These are phyloP conservation scores for Dascyllus trimaculatus DNA, from an alignment of 2,113 vertebrate genomes.

Conservation along the genomic window DNA sequence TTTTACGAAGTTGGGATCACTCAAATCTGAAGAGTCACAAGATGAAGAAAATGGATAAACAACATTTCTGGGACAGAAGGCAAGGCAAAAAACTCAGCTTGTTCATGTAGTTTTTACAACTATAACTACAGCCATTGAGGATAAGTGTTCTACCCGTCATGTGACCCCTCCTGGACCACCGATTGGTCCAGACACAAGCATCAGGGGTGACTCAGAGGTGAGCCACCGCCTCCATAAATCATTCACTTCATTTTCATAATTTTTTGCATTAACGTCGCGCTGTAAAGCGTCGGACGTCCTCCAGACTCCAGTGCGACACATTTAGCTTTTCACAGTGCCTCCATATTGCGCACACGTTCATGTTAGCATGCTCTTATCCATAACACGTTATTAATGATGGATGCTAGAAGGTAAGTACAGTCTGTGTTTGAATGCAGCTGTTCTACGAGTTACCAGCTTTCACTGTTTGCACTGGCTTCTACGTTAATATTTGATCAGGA, in stretches of 20 bases:
- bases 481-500: conserved; percentile 74
- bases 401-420: conserved; percentile 41
- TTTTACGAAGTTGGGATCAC: too few relatives aligned
- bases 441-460: conserved; percentile 29
- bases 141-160: not conserved
- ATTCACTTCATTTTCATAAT: conserved; percentile 66
- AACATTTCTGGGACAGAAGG: too few relatives aligned
- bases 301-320: conserved; percentile 44
- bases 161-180: conserved; percentile 24
- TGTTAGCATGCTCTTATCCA: conserved; percentile 55
- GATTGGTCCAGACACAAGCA: conserved; percentile 24
- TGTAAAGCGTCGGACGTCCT: conserved; percentile 21
- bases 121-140: not conserved
- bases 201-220: conserved; percentile 69
- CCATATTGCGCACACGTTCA: conserved; percentile 15
- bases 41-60: too few relatives aligned
- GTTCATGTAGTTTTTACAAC: too few relatives aligned
- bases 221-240: conserved; percentile 66
- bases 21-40: too few relatives aligned
- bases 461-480: conserved; percentile 36
- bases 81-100: too few relatives aligned
- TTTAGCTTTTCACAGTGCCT: conserved; percentile 29
- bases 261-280: conserved; percentile 58
- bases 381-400: conserved; percentile 58
- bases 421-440: conserved; percentile 32